Base-by-base conservation (phyloP, 2,888 invertebrate species). In the Cephus runcator region DNA sequence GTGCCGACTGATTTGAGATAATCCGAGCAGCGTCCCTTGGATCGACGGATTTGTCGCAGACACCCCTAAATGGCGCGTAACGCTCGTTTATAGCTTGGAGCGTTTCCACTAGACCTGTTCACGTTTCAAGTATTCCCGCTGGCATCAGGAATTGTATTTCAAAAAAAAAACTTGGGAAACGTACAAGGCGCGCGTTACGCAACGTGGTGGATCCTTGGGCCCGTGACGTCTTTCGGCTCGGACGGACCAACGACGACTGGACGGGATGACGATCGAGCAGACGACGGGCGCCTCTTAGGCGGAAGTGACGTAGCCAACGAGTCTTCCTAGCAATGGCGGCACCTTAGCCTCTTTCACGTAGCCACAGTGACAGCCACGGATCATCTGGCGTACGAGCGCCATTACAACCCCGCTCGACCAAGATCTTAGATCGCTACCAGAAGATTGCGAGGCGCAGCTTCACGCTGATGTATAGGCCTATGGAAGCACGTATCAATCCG, bases 1-100 rank as follows among this genome's bases (percentile, higher is more conserved):
- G 85, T 86, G 88, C 89, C 89, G 82, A 40, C 84, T 86, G 89
- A 90, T 90, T 90, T 87, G 87, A 88, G 87, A 89, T 88, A 88
- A 89, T 88, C 85, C 82, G 84, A 81, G 71, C 83, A 82, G 84
- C 81, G 81, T 83, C 75, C 79, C 76, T 78, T 79, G 80, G 81
- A 81, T 80, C 83, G 85, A 87, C 88, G 86, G 85, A 90, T 90
- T 88, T 87, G 89, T 90, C 88, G 89, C 90, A 87, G 85, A 86
- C 86, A 83, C 81, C 90, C 89, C 87, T 89, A 90, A 88, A 90
- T 88, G 90, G 90, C 80, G 74, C 82, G 82, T 56, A 79, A 78
- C 78, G 80, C 75, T 80, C 77, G 75, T 79, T 69, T 69, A 36
- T 69, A 71, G 78, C 76, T 73, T 74, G 76, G 73, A 75, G 76